phyloP scores from a whole-genome alignment of 2,797 vertebrate species.

The Muscicapa striata region DNA sequence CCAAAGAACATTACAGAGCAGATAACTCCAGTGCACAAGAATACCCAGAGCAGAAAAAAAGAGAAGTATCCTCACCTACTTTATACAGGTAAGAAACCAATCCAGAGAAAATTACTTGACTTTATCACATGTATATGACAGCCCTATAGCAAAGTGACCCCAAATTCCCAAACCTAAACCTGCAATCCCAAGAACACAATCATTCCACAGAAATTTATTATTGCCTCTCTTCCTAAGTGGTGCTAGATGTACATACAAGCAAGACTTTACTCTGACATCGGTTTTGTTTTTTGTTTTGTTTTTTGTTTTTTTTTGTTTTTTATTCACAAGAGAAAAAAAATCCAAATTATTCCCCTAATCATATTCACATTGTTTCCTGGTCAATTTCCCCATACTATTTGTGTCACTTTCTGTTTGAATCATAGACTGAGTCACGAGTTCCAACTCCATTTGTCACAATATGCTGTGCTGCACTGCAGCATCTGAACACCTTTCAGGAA shows the following conservation, averaged over 20 bases:
- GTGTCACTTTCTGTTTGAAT: background rate
- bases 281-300: no score
- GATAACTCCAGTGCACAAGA: background rate
- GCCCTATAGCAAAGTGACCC: background rate
- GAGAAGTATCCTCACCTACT: background rate
- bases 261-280: background rate
- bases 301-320: background rate
- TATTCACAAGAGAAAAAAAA: background rate
- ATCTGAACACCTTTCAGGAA: background rate
- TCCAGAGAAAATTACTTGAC: background rate
- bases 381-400: background rate
- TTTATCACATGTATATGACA: background rate
- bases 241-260: background rate
- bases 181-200: background rate
- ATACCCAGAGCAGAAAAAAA: background rate
- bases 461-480: background rate
- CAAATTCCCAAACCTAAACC: background rate
- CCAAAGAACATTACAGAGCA: background rate
- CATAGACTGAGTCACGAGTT: background rate
- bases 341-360: background rate
- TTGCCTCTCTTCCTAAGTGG: background rate
- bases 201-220: background rate
- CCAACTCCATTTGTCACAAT: background rate
- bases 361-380: background rate
- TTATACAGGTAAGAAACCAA: background rate